A percentile compares a stretch with the other conserved stretches of the same genome.
Evolutionary conservation across 2,797 vertebrate genomes (phyloP).

Genomic region (Tokudaia tokunoshimensis): DNA sequence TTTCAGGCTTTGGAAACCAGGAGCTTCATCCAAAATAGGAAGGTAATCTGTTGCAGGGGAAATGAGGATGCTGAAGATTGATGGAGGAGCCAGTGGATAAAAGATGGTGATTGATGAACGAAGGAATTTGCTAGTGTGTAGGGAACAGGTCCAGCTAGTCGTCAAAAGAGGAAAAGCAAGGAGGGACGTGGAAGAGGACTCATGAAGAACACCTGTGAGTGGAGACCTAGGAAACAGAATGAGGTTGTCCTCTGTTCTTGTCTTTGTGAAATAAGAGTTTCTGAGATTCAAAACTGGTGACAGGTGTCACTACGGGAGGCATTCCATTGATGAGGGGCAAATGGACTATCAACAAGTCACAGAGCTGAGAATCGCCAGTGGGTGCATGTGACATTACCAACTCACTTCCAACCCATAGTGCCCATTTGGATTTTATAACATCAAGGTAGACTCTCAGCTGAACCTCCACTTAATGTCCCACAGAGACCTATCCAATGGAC

Average conservation of each 20-base stretch:
- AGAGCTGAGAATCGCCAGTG: neutral
- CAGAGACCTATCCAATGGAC: too few relatives aligned
- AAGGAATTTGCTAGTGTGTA: neutral
- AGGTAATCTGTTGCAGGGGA: neutral
- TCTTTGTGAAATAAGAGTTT: neutral
- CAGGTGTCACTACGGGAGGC: neutral
- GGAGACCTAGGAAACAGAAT: neutral
- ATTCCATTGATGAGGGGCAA: neutral
- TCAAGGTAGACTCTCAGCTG: neutral
- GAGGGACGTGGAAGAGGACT: fast-evolving
- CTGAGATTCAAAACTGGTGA: neutral
- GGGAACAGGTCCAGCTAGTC: too few relatives aligned
- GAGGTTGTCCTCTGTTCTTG: neutral
- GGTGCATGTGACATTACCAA: neutral
- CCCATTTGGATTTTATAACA: neutral
- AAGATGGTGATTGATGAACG: neutral
- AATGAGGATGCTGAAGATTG: neutral
- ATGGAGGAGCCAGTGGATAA: neutral
- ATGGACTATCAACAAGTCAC: neutral
- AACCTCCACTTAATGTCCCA: neutral
- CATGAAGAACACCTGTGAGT: neutral
- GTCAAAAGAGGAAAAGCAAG: fast-evolving
- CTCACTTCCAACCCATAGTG: neutral
- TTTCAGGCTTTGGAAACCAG: neutral
- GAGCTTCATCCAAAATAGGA: neutral